Percentiles rank a stretch among this genome's conserved stretches.
These are phyloP conservation scores for Sebastes miniatus DNA, from an alignment of 2,797 vertebrate genomes.

Conservation along the genomic window DNA sequence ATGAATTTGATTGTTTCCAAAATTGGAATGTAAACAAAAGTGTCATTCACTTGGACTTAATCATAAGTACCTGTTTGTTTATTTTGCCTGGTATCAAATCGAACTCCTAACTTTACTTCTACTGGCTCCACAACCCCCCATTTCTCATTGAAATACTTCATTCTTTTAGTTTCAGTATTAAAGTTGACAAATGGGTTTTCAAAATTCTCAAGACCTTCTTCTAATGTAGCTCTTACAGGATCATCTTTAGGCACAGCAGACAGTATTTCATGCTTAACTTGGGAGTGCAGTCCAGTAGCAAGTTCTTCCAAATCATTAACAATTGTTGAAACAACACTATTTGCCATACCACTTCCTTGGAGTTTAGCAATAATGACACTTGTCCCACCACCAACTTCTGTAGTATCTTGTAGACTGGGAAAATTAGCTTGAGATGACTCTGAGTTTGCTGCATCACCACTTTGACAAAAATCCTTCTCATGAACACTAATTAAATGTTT, in stretches of 20 bases:
- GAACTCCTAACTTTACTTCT: too few species aligned
- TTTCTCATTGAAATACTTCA: not conserved
- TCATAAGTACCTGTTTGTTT: slow-evolving; percentile 4
- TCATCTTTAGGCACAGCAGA: not conserved
- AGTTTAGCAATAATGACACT: not conserved
- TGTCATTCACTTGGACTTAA: slow-evolving; percentile 15
- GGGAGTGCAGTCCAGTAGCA: not conserved
- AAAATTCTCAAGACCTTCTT: not conserved
- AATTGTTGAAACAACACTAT: not conserved
- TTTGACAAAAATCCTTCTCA: not conserved
- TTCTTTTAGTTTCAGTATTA: not conserved
- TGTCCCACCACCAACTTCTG: not conserved
- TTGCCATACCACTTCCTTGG: not conserved
- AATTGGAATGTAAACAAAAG: slow-evolving; percentile 18
- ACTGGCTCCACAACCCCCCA: too few species aligned
- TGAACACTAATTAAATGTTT: slow-evolving; percentile 13
- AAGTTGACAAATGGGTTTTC: not conserved
- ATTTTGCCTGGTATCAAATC: not conserved
- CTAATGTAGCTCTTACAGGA: not conserved
- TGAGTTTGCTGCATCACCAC: not conserved
- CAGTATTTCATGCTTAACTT: not conserved
- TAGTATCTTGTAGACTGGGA: not conserved
- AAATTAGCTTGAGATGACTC: not conserved
- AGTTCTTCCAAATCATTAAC: not conserved
- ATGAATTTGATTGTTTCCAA: slow-evolving; percentile 19